phyloP scores from a whole-genome alignment of 2,797 vertebrate genomes.

The Tarsius wallacei region DNA sequence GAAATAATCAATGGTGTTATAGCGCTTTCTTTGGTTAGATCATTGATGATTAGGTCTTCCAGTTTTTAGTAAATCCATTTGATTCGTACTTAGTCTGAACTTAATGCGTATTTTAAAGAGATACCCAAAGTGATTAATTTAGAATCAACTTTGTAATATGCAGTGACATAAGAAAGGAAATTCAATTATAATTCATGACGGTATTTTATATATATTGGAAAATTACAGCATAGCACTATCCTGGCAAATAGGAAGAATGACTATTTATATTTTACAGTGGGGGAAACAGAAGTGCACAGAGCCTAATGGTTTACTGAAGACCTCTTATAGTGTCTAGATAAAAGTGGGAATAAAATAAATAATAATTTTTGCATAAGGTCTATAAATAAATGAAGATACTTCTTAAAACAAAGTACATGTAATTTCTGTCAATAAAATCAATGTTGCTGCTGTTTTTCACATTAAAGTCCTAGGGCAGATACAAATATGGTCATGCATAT shows the following conservation, averaged over 20 bases:
- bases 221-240: background rate
- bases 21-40: background rate
- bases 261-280: conserved; percentile 11
- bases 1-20: background rate
- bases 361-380: background rate
- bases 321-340: background rate
- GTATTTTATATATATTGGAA: background rate
- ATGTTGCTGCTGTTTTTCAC: background rate
- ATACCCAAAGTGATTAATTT: background rate
- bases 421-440: background rate
- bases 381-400: background rate
- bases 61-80: background rate
- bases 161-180: background rate
- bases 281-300: background rate
- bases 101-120: conserved; percentile 12
- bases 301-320: background rate
- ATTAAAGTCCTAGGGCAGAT: background rate
- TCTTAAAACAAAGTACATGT: background rate
- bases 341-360: background rate
- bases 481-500: background rate
- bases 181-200: background rate
- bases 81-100: conserved; percentile 34
- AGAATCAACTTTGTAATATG: background rate
- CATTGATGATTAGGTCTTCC: conserved; percentile 27
- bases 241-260: background rate